Base-by-base conservation (phyloP, 1,140 invertebrate genomes). In the Prorops nasuta region DNA sequence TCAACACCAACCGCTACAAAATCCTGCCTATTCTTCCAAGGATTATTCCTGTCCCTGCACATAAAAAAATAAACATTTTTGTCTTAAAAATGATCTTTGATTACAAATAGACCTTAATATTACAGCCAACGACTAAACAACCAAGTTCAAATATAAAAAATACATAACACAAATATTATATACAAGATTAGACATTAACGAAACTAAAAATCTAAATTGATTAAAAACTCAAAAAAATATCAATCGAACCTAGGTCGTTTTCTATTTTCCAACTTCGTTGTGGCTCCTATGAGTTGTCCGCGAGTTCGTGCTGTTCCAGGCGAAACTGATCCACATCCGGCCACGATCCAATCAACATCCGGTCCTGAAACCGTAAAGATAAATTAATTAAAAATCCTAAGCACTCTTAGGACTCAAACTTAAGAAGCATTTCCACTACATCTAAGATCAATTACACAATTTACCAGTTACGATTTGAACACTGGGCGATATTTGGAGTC, bases 271-370 rank as follows among this genome's bases (percentile, higher is more conserved):
- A 57, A 50, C 40, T 54, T 63, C 3, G 55, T 48, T 3, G 63
- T 60, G 22, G 58, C 49, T 0, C 64, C 53, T 42, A 72, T 72
- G 19, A 71, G 58, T 48, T 71, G 69, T 3, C 67, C 61, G 43
- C 64, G 63, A 2, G 54, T 62, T 15, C 69, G 62, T 2, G 79
- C 69, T 3, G 80, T 77, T 21, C 76, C 76, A 0, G 81, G 75
- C 1, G 81, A 82, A 18, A 81, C 72, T 2, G 83, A 83, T 14
- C 83, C 84, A 51, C 78, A 78, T 18, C 81, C 87, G 14, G 83
- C 78, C 42, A 83, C 69, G 37, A 90, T 83, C 87, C 87, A 90
- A 28, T 87, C 85, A 14, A 88, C 78, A 62, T 90, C 87, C 15
- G 86, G 78, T 15, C 81, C 84, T 68, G 58, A 19, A 54, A 58